Evolutionary conservation across 1,140 invertebrate species (phyloP), one percentile per base, ranked within the genome.

Genomic region (Drosophila sp.): DNA sequence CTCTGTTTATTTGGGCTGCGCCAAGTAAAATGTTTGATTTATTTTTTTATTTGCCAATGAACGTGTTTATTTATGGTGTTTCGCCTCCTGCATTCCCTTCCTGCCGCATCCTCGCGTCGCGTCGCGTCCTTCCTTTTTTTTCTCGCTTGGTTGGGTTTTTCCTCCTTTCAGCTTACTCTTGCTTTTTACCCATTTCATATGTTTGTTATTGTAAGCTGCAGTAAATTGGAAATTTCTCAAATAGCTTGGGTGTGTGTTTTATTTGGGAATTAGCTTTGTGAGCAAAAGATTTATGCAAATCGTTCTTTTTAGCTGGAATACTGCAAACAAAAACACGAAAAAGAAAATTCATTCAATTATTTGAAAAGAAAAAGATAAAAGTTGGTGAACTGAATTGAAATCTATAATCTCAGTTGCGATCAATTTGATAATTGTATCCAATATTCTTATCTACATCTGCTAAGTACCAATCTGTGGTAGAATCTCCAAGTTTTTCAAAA

Each of bases 11-110:
- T 65, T 82, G n/a, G 69, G 61, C 65, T 35, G 55, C 74, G 70
- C 60, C 69, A 84, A 84, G 72, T 80, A 63, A 84, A 84, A 84
- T 84, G 76, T 84, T 84, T 84, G 80, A 84, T 85, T 85, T 85
- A 71, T 77, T 66, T 85, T 63, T 85, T 85, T 85, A 80, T 85
- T 78, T 85, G 70, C 65, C 79, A 72, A 72, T 76, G 78, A 76
- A 80, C 41, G 68, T 80, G 68, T 79, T 83, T 83, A 69, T 81
- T 81, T 81, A 76, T 69, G 70, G 70, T 82, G 75, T 67, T 70
- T 65, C 62, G 35, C 35, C 35, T 38, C 57, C 57, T 44, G 32
- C 60, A 23, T 8, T 30, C 25, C 40, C 4, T 35, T 66, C 5
- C 33, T 60, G 57, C 35, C 54, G 50, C 40, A 63, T 29, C 72